Evolutionary conservation across 2,888 invertebrate species (phyloP).

Genomic region (Xestia rhomboidea): DNA sequence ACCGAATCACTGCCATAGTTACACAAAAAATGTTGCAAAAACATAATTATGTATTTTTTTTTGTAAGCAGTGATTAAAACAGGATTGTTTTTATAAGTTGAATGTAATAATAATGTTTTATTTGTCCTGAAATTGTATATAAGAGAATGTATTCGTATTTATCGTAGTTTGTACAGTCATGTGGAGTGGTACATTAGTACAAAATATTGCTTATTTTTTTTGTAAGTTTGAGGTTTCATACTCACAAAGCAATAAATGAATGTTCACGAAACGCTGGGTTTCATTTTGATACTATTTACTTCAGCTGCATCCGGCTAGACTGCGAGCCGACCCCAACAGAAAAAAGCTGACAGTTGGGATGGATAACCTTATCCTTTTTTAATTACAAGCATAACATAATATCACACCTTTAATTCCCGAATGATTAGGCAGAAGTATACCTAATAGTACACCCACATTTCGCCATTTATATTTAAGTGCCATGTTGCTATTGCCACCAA

Average conservation of each 20-base stretch:
- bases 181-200: constrained; percentile 88
- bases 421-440: too few species aligned
- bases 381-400: too few species aligned
- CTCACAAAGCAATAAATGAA: constrained; percentile 87
- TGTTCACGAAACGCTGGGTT: constrained; percentile 76
- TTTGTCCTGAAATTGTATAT: constrained; percentile 60
- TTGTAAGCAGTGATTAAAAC: constrained; percentile 27
- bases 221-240: constrained; percentile 84
- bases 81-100: constrained; percentile 45
- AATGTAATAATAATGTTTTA: constrained; percentile 30
- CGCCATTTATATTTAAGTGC: too few species aligned
- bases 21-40: constrained; percentile 38
- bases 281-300: constrained; percentile 45
- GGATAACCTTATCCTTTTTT: not conserved
- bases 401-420: too few species aligned
- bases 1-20: constrained; percentile 47
- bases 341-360: not conserved
- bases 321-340: not conserved
- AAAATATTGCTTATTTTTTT: constrained; percentile 84
- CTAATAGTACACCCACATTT: too few species aligned
- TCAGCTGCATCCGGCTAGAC: not conserved
- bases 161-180: constrained; percentile 77
- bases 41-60: constrained; percentile 4
- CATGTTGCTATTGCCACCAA: too few species aligned
- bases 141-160: constrained; percentile 62